phyloP scores from a whole-genome alignment of 2,113 vertebrate genomes.

The Lycaon pictus region DNA sequence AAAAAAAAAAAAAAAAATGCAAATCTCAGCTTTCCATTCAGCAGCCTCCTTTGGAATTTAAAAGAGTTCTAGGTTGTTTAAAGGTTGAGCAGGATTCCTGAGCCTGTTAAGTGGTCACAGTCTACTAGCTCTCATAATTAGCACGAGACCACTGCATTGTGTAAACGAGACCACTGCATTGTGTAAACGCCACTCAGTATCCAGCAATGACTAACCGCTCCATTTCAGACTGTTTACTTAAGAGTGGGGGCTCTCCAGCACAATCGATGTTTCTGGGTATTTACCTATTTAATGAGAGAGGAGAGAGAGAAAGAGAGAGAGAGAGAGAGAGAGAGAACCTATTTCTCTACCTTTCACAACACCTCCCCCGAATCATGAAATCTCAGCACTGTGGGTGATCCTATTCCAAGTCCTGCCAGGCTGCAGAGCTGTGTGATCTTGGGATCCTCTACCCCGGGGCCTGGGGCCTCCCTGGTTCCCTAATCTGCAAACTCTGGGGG shows the following conservation, averaged over 20 bases:
- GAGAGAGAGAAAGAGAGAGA: neutral
- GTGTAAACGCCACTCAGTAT: neutral
- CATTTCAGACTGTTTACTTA: constrained; percentile 53
- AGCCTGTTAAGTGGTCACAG: constrained; percentile 72
- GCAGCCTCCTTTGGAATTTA: constrained; percentile 38
- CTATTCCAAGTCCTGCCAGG: neutral
- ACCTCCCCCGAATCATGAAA: neutral
- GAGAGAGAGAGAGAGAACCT: too few relatives aligned
- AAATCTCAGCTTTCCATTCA: constrained; percentile 42
- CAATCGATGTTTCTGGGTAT: neutral
- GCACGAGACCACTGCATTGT: neutral
- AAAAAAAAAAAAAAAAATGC: neutral
- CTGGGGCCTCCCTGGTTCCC: neutral
- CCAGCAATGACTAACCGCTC: constrained; percentile 41
- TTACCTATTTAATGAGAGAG: neutral
- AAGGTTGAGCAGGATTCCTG: constrained; percentile 70
- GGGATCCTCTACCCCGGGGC: neutral
- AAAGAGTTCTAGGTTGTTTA: constrained; percentile 60
- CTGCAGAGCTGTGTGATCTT: neutral
- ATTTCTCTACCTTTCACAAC: neutral
- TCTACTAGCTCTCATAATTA: constrained; percentile 59
- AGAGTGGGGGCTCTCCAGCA: neutral
- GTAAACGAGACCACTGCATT: neutral
- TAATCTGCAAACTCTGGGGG: neutral
- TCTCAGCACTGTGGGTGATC: neutral